phyloP scores from a whole-genome alignment of 2,113 vertebrate genomes.

The Rutilus rutilus region DNA sequence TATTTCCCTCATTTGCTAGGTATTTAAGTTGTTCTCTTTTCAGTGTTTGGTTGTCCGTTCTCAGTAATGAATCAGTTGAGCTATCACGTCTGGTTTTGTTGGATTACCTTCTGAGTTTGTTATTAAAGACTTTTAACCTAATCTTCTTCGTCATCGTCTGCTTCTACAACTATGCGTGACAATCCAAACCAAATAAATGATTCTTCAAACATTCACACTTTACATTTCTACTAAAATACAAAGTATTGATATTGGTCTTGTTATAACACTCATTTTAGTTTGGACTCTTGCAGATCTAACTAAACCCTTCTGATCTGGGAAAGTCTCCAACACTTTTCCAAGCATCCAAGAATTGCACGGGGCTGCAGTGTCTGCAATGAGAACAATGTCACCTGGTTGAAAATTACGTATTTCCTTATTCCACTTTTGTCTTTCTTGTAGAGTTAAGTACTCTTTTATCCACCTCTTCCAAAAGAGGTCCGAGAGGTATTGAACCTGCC shows the following conservation, averaged over 20 bases:
- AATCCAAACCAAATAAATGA: too few species aligned
- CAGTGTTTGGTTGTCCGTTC: too few species aligned
- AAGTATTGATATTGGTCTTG: neutral
- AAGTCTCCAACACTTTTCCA: neutral
- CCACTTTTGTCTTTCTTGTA: constrained; percentile 42
- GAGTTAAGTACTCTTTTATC: constrained; percentile 20
- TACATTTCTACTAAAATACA: neutral
- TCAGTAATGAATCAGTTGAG: too few species aligned
- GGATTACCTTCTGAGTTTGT: too few species aligned
- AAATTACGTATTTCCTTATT: neutral
- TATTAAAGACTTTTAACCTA: too few species aligned
- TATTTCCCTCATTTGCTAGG: too few species aligned
- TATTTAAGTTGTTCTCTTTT: too few species aligned
- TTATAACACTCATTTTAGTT: neutral
- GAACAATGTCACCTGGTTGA: constrained; percentile 28
- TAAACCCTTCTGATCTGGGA: neutral
- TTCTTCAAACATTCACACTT: too few species aligned
- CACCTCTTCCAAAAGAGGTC: neutral
- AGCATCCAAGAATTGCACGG: constrained; percentile 21
- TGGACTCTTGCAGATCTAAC: neutral
- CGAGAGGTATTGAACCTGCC: constrained; percentile 29
- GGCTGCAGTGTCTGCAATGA: constrained; percentile 35
- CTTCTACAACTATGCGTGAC: too few species aligned
- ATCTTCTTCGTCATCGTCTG: too few species aligned
- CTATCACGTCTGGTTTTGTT: too few species aligned